These are phyloP conservation scores for Pterophyllum scalare DNA, from an alignment of 2,113 vertebrate species.

Conservation along the genomic window DNA sequence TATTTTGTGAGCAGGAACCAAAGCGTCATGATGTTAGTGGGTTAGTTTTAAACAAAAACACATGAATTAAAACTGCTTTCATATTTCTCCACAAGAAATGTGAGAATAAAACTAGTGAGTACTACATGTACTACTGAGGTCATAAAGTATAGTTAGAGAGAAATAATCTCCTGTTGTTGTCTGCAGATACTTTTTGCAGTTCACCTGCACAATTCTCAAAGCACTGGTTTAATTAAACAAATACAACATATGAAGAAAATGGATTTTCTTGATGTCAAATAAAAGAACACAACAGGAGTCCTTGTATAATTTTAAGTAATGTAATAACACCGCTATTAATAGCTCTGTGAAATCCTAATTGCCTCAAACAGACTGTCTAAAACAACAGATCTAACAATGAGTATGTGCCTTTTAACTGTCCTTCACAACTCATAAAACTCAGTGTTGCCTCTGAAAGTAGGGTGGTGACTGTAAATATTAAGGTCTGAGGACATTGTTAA, in stretches of 20 bases:
- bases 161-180: slow-evolving; percentile 23
- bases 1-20: neutral
- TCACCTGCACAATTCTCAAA: neutral
- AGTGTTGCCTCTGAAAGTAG: slow-evolving; percentile 63
- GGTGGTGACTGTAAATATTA: slow-evolving; percentile 75
- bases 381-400: slow-evolving; percentile 37
- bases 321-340: slow-evolving; percentile 23
- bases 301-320: slow-evolving; percentile 26
- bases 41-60: neutral
- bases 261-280: neutral
- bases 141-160: neutral
- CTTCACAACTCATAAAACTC: slow-evolving; percentile 66
- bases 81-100: neutral
- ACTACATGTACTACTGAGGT: neutral
- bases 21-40: neutral
- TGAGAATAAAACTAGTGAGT: neutral
- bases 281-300: slow-evolving; percentile 16
- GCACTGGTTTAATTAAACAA: slow-evolving; percentile 2
- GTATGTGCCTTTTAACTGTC: slow-evolving; percentile 65
- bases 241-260: neutral
- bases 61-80: neutral
- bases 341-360: slow-evolving; percentile 24
- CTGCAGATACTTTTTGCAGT: neutral
- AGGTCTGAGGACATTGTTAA: slow-evolving; percentile 77
- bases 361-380: slow-evolving; percentile 30